Base-by-base conservation (phyloP, 2,113 vertebrate genomes). In the Galemys pyrenaicus region DNA sequence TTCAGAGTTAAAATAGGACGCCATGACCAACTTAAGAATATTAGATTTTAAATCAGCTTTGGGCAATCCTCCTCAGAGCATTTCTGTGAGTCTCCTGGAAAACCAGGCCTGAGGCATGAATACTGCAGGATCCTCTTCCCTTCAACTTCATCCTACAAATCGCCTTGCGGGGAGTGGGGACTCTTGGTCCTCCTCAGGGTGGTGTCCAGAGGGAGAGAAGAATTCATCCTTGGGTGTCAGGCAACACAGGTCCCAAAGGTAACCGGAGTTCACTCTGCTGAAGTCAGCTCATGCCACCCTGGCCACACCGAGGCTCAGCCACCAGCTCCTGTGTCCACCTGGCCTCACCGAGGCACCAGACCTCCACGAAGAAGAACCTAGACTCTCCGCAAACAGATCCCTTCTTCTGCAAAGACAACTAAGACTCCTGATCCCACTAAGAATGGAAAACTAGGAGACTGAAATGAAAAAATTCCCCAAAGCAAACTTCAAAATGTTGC, bases 1-100 rank as follows among this genome's bases (percentile, higher is more conserved):
- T 97, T 98, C 98, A 97, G 98, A 98, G 98, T 98, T 98, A 98
- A 98, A 98, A 98, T 98, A 98, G 97, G 98, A 98, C 98, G 95
- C 98, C 97, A 97, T 96, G 98, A 97, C 98, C 97, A 98, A 97
- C 94, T 97, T 97, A 97, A 98, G 98, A 98, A 98, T 97, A 98
- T 97, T 98, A 97, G 97, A 98, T 98, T 98, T 98, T 96, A 98
- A 98, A 98, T 98, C 98, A 97, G 97, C 95, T 95, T 94, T 96
- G 86, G 96, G 91, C 95, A 97, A 97, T 96, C 98, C 96, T 97
- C 90, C 98, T 97, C 97, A 95, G 95, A 92, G 96, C 93, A 60
- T 95, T 92, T 91, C 95, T 96, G 93, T 89, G 97, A 92, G 93
- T 95, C 81, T 91, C 95, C 92, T 91, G 91, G 93, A 97, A 98